Base-by-base conservation (phyloP, 2,888 invertebrate genomes). In the Tenthredo notha region DNA sequence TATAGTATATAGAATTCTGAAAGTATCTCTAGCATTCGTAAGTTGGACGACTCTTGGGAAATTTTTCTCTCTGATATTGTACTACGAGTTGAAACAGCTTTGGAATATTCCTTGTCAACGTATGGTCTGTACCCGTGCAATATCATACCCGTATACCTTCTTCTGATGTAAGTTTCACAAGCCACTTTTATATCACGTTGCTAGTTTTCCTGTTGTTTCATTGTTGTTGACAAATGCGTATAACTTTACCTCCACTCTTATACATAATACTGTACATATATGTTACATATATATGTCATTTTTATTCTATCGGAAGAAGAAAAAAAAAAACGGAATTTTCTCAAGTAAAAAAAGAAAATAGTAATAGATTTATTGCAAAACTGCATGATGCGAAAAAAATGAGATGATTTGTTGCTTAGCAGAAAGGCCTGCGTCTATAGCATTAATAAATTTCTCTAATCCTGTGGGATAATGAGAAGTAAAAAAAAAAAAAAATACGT, bases 141-240 rank as follows among this genome's bases (percentile, higher is more conserved):
- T 7, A 15, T 4, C 12, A 10, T 47, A 47, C 3, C 40, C 0
- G 33, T 33, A 12, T 12, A 47, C 47, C 43, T 12, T 43, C 25
- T 21, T 61, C 3, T 61, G 61, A 61, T 61, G 25, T 25, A 61
- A 61, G 61, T 61, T 61, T 25, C 25, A 61, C 61, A 61, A 61
- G 61, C 61, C 61, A 61, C 61, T 61, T 61, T 61, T 61, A 61
- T 61, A 61, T 61, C 61, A 61, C 61, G 25, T 61, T 61, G 61
- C 25, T 61, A 61, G 61, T 61, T 61, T 61, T 61, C 61, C 61
- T 12, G 61, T 61, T 61, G 61, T 61, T 61, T 61, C 61, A 12
- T 47, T 12, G 25, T 25, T 25, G 61, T 25, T 61, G 9, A 61
- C 61, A 61, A 61, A 61, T 25, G 25, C 25, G 25, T 25, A 10